Evolutionary conservation across 2,797 vertebrate species (phyloP).

Genomic region (Carcharodon carcharias): DNA sequence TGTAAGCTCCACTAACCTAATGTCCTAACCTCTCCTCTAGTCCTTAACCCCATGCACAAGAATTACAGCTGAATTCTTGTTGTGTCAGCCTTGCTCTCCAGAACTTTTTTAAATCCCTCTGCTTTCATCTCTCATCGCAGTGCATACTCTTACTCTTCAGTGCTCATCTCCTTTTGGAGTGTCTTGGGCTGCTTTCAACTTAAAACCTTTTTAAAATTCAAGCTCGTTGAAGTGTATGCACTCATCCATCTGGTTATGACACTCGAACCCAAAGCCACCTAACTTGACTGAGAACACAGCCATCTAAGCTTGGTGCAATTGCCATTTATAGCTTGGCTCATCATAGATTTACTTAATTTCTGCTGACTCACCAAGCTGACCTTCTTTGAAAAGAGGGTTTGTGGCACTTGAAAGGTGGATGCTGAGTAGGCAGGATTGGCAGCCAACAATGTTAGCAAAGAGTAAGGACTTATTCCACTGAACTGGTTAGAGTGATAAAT

Average conservation of each 20-base stretch:
- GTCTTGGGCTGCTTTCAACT: not conserved
- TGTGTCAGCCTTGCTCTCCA: not conserved
- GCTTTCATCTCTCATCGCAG: not conserved
- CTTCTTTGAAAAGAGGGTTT: not conserved
- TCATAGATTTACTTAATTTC: not conserved
- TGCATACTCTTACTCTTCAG: not conserved
- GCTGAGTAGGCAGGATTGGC: not conserved
- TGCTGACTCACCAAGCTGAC: not conserved
- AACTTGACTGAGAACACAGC: not conserved
- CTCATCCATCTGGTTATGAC: no score
- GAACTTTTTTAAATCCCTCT: not conserved
- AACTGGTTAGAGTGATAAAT: not conserved
- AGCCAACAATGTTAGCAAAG: not conserved
- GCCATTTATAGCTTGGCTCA: not conserved
- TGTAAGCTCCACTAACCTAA: not conserved
- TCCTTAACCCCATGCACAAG: not conserved
- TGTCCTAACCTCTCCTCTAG: not conserved
- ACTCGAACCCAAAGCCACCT: no score
- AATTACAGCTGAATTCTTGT: not conserved
- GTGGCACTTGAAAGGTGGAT: not conserved
- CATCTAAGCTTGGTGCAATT: not conserved
- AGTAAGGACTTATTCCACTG: not conserved
- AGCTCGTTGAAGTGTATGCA: not conserved
- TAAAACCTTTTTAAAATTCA: not conserved
- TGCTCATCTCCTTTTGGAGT: not conserved